Percentiles rank a stretch among this genome's conserved stretches.
phyloP scores from a whole-genome alignment of 2,888 invertebrate genomes.

The Pyrrhia umbra region DNA sequence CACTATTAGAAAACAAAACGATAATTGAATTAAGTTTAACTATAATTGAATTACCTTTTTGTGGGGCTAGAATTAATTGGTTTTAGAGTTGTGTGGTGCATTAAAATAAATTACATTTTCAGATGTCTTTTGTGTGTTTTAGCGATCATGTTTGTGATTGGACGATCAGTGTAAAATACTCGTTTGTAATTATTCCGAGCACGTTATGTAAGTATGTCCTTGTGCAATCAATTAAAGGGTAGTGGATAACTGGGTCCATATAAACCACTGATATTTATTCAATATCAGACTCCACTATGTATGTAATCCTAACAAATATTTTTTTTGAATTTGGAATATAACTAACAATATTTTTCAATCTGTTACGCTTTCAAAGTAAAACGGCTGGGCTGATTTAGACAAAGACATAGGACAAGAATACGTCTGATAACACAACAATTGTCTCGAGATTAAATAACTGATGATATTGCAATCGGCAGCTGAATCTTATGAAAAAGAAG shows the following conservation, averaged over 20 bases:
- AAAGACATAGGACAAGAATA: too few relatives aligned
- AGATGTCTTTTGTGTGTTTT: background rate
- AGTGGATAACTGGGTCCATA: background rate
- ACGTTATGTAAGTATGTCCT: background rate
- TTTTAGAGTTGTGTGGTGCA: constrained; percentile 26
- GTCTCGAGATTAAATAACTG: background rate
- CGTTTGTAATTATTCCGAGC: background rate
- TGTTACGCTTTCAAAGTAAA: too few relatives aligned
- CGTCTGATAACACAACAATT: background rate
- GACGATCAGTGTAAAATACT: background rate
- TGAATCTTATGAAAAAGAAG: background rate
- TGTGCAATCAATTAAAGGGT: background rate
- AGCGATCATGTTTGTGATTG: background rate
- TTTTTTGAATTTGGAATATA: too few relatives aligned
- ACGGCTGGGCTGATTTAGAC: too few relatives aligned
- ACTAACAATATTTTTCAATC: too few relatives aligned
- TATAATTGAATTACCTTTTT: constrained; percentile 62
- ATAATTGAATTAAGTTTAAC: constrained; percentile 72
- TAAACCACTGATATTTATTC: background rate
- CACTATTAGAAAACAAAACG: constrained; percentile 63
- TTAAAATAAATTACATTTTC: constrained; percentile 14
- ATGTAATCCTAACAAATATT: background rate
- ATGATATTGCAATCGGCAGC: background rate
- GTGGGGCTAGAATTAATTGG: constrained; percentile 45
- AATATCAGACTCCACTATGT: too few relatives aligned